phyloP scores from a whole-genome alignment of 2,888 invertebrate genomes.

The Ephialtes manifestator region DNA sequence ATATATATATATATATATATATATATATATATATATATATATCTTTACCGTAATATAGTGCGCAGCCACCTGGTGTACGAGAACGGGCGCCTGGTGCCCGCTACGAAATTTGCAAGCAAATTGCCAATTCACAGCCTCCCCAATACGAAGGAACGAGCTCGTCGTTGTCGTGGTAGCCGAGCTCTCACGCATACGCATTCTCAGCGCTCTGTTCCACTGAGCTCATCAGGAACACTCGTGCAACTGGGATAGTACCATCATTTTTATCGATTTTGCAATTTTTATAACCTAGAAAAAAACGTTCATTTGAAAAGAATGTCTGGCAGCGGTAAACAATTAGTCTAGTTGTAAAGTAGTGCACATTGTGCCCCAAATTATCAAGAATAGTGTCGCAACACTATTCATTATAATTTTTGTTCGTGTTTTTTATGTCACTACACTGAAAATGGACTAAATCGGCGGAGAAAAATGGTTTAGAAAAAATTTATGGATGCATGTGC shows the following conservation, averaged over 20 bases:
- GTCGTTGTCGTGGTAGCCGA: conserved; percentile 37
- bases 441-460: too few relatives aligned
- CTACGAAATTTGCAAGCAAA: conserved; percentile 84
- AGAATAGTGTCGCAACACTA: too few relatives aligned
- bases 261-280: not conserved
- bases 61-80: conserved; percentile 54
- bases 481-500: too few relatives aligned
- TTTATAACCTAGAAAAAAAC: not conserved
- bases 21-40: conserved; percentile 1
- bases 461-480: too few relatives aligned
- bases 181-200: conserved; percentile 69
- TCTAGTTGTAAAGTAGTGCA: not conserved
- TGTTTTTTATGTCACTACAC: too few relatives aligned
- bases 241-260: not conserved
- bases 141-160: conserved; percentile 73
- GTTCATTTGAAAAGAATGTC: not conserved
- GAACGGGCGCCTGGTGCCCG: conserved; percentile 35
- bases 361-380: too few relatives aligned
- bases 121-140: conserved; percentile 83
- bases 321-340: not conserved
- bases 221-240: conserved; percentile 11
- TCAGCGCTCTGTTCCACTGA: conserved; percentile 27
- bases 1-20: conserved; percentile 14
- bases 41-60: conserved; percentile 23
- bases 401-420: too few relatives aligned